Evolutionary conservation across 53 echinoderm and acorn worm genomes (phyloP).

Genomic region (Apostichopus leukothele): DNA sequence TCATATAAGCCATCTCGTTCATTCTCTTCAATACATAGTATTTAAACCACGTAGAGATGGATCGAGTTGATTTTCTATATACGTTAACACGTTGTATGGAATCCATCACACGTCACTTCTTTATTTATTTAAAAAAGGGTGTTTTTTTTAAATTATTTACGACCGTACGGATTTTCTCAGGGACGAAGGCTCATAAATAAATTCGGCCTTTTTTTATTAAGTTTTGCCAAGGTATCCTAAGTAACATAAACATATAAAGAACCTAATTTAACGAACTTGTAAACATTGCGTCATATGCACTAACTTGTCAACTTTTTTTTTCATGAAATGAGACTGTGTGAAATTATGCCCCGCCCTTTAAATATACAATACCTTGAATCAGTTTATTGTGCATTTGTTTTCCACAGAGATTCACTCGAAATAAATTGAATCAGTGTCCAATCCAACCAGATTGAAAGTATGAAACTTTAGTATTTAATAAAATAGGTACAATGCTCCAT

Average conservation of each 20-base stretch:
- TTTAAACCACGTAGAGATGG: too few relatives aligned
- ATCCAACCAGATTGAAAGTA: too few relatives aligned
- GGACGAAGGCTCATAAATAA: constrained; percentile 1
- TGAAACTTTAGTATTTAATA: too few relatives aligned
- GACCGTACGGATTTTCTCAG: not conserved
- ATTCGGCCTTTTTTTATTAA: not conserved
- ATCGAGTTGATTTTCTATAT: too few relatives aligned
- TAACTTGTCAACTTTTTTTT: not conserved
- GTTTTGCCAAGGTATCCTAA: not conserved
- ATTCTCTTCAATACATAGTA: too few relatives aligned
- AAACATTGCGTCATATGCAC: constrained; percentile 5
- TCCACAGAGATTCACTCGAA: too few relatives aligned
- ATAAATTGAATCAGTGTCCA: too few relatives aligned
- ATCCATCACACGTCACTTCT: not conserved
- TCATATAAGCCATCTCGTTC: too few relatives aligned
- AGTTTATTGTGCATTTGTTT: too few relatives aligned
- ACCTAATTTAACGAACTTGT: not conserved
- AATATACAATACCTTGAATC: too few relatives aligned
- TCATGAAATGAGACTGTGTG: not conserved
- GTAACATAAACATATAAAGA: not conserved
- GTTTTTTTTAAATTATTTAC: not conserved
- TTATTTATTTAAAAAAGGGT: not conserved
- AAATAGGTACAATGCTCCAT: too few relatives aligned
- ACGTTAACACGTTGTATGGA: not conserved
- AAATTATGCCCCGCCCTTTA: not conserved